Base-by-base conservation (phyloP, 2,797 vertebrate genomes). In the Pseudomugil gertrudae region DNA sequence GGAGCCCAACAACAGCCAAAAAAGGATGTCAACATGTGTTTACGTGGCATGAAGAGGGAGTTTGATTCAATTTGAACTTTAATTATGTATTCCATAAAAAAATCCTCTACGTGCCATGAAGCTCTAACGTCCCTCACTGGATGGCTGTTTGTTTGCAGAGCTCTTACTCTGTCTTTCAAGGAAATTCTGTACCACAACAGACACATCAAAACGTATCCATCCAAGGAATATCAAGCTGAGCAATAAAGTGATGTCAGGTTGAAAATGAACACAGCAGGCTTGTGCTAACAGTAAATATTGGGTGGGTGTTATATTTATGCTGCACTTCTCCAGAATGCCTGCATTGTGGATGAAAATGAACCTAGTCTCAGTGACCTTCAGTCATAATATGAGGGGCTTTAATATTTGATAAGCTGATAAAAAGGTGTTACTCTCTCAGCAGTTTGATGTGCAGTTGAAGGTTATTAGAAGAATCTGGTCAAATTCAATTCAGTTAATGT, bases 331-430 rank as follows among this genome's bases (percentile, higher is more conserved):
- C 32, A 32, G 8, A 6, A 5, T 32, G 23, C n/a, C 21, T 59
- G 19, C 66, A 38, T 47, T 64, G 62, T 71, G 40, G 63, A 70
- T n/a, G 1, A 13, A 47, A 66, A 59, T 32, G 29, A 74, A 13
- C 47, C 9, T 4, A 9, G 13, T 4, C 29, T 60, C 66, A 15
- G 59, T 65, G 72, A 78, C 73, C 66, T 63, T 45, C 53, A 63
- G 51, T 43, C 26, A 63, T 53, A 51, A 67, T 27, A 60, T 65
- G 58, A 58, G 21, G 48, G 32, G 45, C 59, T 72, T 85, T 63
- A 78, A 80, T 77, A 77, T 76, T 84, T 82, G 33, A 87, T 68
- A 57, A 74, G 76, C 47, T 57, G 36, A 32, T n/a, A 71, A 57
- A 66, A 63, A 24, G 54, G 58, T 36, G 59, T 8, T 58, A 32